These are phyloP conservation scores for Paramisgurnus dabryanus DNA, from an alignment of 2,113 vertebrate genomes.

Conservation along the genomic window DNA sequence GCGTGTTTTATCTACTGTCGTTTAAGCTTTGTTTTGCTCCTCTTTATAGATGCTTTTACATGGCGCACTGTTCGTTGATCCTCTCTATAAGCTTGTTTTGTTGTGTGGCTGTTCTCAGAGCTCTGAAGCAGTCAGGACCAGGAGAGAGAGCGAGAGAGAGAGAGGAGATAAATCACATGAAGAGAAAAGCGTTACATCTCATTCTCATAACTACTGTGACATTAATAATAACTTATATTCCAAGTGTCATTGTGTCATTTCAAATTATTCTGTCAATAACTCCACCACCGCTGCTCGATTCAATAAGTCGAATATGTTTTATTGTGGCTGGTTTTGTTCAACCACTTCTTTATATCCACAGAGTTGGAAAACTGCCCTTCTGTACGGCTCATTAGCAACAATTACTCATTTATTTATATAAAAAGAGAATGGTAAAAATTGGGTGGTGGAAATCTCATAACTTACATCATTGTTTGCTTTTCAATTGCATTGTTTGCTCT, in stretches of 20 bases:
- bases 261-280: neutral
- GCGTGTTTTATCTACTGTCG: neutral
- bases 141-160: neutral
- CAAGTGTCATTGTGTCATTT: neutral
- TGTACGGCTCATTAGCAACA: neutral
- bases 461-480: no score
- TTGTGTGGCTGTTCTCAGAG: neutral
- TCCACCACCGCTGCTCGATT: neutral
- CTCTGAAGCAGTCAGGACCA: neutral
- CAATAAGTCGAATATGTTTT: neutral
- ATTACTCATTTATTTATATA: no score
- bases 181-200: conserved; percentile 36
- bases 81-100: conserved; percentile 38
- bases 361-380: neutral
- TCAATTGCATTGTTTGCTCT: no score
- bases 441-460: no score
- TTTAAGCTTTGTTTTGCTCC: neutral
- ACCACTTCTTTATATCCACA: conserved; percentile 30
- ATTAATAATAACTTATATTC: conserved; percentile 20
- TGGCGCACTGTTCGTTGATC: conserved; percentile 8
- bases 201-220: conserved; percentile 23
- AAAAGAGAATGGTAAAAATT: no score
- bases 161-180: conserved; percentile 11
- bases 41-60: neutral
- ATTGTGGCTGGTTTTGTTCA: conserved; percentile 6